Conservation (phyloP, 1,140 invertebrate species). For the Drosophila mojavensis region DNA sequence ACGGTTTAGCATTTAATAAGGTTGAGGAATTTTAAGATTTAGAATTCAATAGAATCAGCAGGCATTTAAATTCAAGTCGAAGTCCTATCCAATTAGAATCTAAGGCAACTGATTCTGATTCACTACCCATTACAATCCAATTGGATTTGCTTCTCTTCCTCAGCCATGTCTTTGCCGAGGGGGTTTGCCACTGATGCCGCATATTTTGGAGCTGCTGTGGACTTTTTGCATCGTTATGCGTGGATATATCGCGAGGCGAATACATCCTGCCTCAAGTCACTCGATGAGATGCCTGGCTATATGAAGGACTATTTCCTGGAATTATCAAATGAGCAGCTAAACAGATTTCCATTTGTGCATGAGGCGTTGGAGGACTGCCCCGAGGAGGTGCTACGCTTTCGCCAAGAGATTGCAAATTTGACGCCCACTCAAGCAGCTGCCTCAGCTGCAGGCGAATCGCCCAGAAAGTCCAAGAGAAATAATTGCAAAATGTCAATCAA, state of each 20-base stretch:
- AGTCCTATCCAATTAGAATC: no score
- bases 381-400: conserved; percentile 34
- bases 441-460: neutral
- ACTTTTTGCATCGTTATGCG: conserved; percentile 86
- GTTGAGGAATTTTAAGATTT: no score
- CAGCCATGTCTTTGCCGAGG: conserved; percentile 61
- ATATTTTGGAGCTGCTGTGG: conserved; percentile 86
- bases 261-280: conserved; percentile 87
- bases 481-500: conserved; percentile 85
- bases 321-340: conserved; percentile 83
- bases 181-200: conserved; percentile 60
- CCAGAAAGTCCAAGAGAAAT: conserved; percentile 84
- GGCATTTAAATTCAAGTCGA: no score
- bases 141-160: conserved; percentile 1
- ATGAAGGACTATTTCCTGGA: conserved; percentile 85
- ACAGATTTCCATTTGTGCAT: conserved; percentile 61
- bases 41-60: no score
- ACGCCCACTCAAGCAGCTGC: conserved; percentile 58
- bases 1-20: no score
- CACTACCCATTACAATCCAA: no score
- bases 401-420: conserved; percentile 32
- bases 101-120: no score
- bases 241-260: conserved; percentile 89
- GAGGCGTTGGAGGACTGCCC: conserved; percentile 31
- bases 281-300: conserved; percentile 85